Evolutionary conservation across 2,888 invertebrate species (phyloP).

Genomic region (Lydus trimaculatus): DNA sequence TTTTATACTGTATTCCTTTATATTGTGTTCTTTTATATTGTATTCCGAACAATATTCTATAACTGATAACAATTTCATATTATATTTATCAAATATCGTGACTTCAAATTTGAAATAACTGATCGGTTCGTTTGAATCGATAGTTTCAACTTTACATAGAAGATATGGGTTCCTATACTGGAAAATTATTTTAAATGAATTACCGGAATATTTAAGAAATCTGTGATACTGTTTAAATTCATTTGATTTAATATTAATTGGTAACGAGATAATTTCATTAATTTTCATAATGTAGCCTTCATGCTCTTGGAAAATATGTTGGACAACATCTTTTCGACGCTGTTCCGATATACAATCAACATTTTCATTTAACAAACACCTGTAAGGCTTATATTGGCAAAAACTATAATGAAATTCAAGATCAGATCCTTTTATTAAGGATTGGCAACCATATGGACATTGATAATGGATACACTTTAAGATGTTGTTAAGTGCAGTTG

Average conservation of each 20-base stretch:
- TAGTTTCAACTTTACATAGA: not conserved
- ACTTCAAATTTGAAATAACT: not conserved
- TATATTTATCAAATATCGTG: not conserved
- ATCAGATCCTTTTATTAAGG: not conserved
- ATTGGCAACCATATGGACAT: not conserved
- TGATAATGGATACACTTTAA: not conserved
- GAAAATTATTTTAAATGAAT: not conserved
- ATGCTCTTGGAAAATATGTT: not conserved
- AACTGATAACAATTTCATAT: not conserved
- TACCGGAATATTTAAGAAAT: not conserved
- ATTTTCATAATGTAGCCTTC: not conserved
- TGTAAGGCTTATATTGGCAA: not conserved
- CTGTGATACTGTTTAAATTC: not conserved
- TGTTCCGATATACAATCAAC: slow-evolving; percentile 1
- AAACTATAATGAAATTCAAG: not conserved
- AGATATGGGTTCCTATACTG: not conserved
- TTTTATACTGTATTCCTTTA: too few relatives aligned
- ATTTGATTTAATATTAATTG: not conserved
- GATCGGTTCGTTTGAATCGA: not conserved
- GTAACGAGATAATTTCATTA: not conserved
- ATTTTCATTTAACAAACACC: not conserved
- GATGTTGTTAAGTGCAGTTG: not conserved
- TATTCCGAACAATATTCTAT: not conserved
- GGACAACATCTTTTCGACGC: not conserved
- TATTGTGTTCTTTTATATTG: too few relatives aligned